A percentile compares a stretch with the other conserved stretches of the same genome.
These are phyloP conservation scores for Odocoileus virginianus DNA, from an alignment of 2,113 vertebrate genomes.

Conservation along the genomic window DNA sequence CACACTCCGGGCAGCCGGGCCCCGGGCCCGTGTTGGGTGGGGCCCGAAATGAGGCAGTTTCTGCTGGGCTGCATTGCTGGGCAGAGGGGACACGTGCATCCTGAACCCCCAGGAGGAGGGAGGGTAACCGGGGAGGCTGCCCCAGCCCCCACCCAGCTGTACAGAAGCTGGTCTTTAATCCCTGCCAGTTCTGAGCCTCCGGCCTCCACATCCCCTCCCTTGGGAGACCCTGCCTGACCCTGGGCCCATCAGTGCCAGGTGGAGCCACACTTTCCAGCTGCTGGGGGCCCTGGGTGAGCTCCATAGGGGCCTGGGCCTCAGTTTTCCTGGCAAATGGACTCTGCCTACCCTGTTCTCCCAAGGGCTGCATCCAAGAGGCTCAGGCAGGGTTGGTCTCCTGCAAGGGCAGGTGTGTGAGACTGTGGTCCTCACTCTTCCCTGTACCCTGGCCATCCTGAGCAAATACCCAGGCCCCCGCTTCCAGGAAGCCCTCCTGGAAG, in stretches of 20 bases:
- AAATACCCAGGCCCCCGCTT: background rate
- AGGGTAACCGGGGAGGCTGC: background rate
- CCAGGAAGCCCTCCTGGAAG: background rate
- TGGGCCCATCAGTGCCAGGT: background rate
- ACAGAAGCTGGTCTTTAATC: background rate
- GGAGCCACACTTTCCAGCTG: background rate
- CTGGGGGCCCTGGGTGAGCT: background rate
- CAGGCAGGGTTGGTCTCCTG: background rate
- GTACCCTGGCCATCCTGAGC: background rate
- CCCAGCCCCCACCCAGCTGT: background rate
- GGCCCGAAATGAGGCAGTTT: background rate
- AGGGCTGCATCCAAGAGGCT: background rate
- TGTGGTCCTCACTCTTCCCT: accelerated
- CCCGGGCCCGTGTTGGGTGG: background rate
- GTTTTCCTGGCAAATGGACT: background rate
- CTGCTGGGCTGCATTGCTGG: background rate
- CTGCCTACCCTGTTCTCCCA: background rate
- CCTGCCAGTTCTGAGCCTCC: background rate
- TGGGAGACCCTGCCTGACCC: background rate
- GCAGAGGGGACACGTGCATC: background rate
- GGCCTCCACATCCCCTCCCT: background rate
- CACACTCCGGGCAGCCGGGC: accelerated
- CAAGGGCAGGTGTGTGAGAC: accelerated
- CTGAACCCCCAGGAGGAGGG: background rate
- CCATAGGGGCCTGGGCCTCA: background rate